These are phyloP conservation scores for Sorex araneus DNA, from an alignment of 2,113 vertebrate genomes.

Conservation along the genomic window DNA sequence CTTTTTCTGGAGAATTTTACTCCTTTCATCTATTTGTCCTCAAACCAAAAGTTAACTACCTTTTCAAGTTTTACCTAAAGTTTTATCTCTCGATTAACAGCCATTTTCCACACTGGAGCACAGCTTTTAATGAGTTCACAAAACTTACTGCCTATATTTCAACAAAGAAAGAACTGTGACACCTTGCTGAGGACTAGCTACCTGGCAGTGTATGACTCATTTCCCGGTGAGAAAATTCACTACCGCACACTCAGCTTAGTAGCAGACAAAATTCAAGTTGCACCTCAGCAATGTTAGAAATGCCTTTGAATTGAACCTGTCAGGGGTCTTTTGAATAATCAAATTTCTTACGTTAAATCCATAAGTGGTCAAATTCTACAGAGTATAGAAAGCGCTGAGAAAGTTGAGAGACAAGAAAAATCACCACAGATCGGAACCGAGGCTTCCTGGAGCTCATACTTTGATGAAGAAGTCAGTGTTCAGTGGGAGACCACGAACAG, in stretches of 20 bases:
- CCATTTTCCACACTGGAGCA: constrained; percentile 35
- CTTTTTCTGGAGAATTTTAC: constrained; percentile 63
- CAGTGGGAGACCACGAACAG: background rate
- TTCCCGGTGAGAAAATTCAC: background rate
- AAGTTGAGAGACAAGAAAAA: constrained; percentile 1
- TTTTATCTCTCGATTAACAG: constrained; percentile 73
- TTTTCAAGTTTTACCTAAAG: constrained; percentile 61
- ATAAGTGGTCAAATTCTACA: background rate
- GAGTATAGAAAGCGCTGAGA: background rate
- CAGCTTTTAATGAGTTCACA: constrained; percentile 64
- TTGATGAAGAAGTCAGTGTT: background rate
- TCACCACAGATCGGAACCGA: background rate
- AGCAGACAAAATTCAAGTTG: background rate
- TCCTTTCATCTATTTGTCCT: constrained; percentile 17
- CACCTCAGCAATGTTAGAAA: constrained; percentile 12
- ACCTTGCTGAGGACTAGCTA: background rate
- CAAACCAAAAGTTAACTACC: constrained; percentile 63
- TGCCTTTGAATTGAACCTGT: constrained; percentile 5
- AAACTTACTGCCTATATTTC: constrained; percentile 52
- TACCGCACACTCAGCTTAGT: background rate
- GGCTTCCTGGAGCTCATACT: background rate
- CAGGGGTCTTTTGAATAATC: constrained; percentile 12
- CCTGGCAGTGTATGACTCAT: background rate
- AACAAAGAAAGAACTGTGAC: constrained; percentile 24
- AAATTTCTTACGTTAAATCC: constrained; percentile 53